Conservation (phyloP, 2,888 invertebrate genomes). For the Gortyna flavago region DNA sequence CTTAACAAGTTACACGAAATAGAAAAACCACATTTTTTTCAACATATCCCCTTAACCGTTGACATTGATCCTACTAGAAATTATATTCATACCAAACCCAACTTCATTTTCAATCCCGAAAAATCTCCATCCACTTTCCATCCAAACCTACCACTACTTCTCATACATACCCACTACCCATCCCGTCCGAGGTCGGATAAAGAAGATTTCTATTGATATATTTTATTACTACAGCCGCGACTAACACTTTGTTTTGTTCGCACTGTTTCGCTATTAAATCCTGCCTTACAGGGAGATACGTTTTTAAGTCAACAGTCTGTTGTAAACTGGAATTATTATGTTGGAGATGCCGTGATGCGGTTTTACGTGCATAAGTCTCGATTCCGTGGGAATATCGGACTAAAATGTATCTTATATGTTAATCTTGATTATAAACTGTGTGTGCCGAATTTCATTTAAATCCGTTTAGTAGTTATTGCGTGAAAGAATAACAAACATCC, state of each 20-base stretch:
- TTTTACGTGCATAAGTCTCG: too few species aligned
- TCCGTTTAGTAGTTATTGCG: too few species aligned
- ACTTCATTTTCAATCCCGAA: slow-evolving; percentile 10
- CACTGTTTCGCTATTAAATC: slow-evolving; percentile 35
- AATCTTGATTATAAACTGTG: too few species aligned
- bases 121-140: slow-evolving; percentile 12
- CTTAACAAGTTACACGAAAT: too few species aligned
- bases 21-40: too few species aligned
- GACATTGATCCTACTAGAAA: not conserved
- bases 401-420: too few species aligned
- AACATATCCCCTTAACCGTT: not conserved
- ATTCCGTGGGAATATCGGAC: too few species aligned
- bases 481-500: too few species aligned
- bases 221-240: slow-evolving; percentile 27
- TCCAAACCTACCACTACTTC: not conserved
- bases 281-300: slow-evolving; percentile 18
- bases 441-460: too few species aligned
- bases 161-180: not conserved
- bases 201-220: slow-evolving; percentile 57
- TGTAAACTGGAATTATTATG: slow-evolving; percentile 5
- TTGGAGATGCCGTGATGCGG: not conserved
- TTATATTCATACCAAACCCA: not conserved
- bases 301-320: slow-evolving; percentile 42
- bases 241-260: slow-evolving; percentile 23
- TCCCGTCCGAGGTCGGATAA: slow-evolving; percentile 38